Conservation (phyloP, 2,797 vertebrate genomes). For the Catamblyrhynchus diadema region DNA sequence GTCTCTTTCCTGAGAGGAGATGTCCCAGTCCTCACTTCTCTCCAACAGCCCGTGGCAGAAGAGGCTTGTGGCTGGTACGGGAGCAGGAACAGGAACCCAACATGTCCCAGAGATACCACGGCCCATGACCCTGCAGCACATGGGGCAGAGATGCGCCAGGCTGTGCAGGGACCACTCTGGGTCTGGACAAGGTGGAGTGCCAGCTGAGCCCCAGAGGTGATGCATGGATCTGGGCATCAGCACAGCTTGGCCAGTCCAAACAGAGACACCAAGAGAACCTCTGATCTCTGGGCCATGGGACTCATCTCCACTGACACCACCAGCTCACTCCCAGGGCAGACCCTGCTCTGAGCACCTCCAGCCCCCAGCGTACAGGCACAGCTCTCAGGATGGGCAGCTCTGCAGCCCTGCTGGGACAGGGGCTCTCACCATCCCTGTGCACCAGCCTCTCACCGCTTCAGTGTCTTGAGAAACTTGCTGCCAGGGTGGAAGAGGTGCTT, state of each 20-base stretch:
- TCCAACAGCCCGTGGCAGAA: neutral
- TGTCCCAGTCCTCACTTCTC: neutral
- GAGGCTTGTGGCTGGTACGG: fast-evolving
- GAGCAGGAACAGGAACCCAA: neutral
- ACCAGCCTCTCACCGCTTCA: conserved; percentile 83
- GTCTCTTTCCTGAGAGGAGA: neutral
- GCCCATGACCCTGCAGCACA: neutral
- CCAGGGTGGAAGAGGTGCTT: conserved; percentile 89
- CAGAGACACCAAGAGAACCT: neutral
- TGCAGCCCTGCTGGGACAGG: fast-evolving
- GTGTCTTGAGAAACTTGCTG: conserved; percentile 89
- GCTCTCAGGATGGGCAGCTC: neutral
- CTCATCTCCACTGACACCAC: neutral
- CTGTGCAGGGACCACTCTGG: neutral
- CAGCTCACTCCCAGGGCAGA: neutral
- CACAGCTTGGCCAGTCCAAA: neutral
- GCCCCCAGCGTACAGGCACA: fast-evolving
- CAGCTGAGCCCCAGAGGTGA: neutral
- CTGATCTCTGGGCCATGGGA: neutral
- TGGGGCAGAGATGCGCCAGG: neutral
- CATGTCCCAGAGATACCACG: fast-evolving
- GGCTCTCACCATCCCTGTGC: fast-evolving
- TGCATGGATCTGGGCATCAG: neutral
- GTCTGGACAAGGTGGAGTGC: neutral
- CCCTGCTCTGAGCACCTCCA: neutral